Evolutionary conservation across 2,888 invertebrate species (phyloP).

Genomic region (Pinctada fucata): DNA sequence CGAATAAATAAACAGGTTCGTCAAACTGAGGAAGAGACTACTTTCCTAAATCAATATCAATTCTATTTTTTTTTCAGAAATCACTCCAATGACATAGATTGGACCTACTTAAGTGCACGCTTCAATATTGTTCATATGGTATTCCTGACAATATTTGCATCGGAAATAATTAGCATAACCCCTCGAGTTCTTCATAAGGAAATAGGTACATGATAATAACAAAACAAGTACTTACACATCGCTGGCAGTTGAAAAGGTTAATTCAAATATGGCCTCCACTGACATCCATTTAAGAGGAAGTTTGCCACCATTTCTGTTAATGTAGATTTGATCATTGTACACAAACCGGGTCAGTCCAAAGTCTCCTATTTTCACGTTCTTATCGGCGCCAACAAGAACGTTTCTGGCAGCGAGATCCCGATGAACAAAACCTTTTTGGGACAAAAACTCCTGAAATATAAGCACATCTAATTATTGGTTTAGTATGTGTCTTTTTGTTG

Average conservation of each 20-base stretch:
- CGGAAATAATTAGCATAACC: no score
- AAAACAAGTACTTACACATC: slow-evolving; percentile 70
- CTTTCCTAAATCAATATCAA: no score
- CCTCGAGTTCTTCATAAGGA: no score
- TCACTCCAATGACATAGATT: no score
- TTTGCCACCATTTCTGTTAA: slow-evolving; percentile 70
- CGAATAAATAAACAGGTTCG: no score
- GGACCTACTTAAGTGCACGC: no score
- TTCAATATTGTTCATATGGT: no score
- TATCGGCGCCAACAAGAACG: slow-evolving; percentile 67
- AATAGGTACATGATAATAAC: no score
- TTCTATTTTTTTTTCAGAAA: no score
- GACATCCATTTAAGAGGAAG: slow-evolving; percentile 76
- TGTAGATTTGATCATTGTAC: slow-evolving; percentile 71
- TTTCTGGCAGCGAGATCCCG: slow-evolving; percentile 75
- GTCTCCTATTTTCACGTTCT: slow-evolving; percentile 73
- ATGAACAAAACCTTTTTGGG: slow-evolving; percentile 73
- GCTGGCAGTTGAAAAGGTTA: slow-evolving; percentile 73
- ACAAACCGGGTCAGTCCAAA: slow-evolving; percentile 75
- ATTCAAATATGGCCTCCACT: slow-evolving; percentile 72
- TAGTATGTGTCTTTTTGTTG: background rate
- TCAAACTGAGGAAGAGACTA: no score
- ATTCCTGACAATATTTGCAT: no score
- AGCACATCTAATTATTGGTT: background rate
- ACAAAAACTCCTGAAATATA: slow-evolving; percentile 69